Evolutionary conservation across 2,113 vertebrate genomes (phyloP).

Genomic region (Propithecus coquereli): DNA sequence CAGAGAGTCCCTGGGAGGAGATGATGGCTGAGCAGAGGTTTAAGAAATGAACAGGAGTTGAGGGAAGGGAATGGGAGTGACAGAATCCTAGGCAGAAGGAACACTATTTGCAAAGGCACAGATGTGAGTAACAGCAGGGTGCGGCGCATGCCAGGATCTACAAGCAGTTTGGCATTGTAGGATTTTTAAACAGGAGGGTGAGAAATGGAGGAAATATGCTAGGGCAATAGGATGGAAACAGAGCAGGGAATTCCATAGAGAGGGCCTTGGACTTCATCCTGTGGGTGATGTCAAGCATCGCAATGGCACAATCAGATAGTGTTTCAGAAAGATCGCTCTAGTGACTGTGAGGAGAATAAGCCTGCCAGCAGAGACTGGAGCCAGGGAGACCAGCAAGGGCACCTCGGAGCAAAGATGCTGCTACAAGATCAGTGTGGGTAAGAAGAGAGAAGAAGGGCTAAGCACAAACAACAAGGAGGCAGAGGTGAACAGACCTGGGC

Average conservation of each 20-base stretch:
- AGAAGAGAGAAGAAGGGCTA: neutral
- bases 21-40: neutral
- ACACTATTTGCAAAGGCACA: conserved; percentile 1
- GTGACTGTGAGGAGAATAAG: neutral
- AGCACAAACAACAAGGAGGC: neutral
- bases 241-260: neutral
- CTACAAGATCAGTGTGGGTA: neutral
- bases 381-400: neutral
- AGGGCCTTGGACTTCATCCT: neutral
- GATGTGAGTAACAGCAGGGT: conserved; percentile 2
- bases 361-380: neutral
- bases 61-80: neutral
- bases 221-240: neutral
- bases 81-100: conserved; percentile 2
- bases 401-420: neutral
- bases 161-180: neutral
- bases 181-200: neutral
- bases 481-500: neutral
- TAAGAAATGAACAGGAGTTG: neutral
- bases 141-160: neutral
- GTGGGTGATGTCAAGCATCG: neutral
- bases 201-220: neutral
- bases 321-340: neutral
- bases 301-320: neutral
- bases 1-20: neutral